phyloP scores from a whole-genome alignment of 2,888 invertebrate genomes.

The Mantis religiosa region DNA sequence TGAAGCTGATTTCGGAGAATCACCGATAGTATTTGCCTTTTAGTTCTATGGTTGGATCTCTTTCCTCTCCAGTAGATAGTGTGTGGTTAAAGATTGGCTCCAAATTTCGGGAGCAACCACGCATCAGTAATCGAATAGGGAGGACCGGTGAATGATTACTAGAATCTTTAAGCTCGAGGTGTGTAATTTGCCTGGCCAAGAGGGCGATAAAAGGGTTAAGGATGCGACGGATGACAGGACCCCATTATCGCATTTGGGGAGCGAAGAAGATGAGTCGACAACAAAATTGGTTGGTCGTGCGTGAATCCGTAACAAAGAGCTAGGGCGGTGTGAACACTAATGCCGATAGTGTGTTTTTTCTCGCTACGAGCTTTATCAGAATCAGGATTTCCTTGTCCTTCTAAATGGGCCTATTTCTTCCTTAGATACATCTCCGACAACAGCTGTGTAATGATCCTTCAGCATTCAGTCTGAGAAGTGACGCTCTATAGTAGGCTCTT shows the following conservation, averaged over 20 bases:
- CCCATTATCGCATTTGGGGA: neutral
- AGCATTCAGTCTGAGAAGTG: neutral
- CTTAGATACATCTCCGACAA: neutral
- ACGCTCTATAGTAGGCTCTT: neutral
- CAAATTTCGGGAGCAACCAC: neutral
- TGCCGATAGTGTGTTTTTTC: neutral
- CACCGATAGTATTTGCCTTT: no score
- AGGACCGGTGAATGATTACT: neutral
- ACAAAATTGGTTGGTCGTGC: neutral
- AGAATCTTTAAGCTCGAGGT: neutral
- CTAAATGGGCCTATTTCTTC: neutral
- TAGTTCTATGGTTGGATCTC: no score
- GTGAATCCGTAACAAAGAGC: neutral
- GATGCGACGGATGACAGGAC: neutral
- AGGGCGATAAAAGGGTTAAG: neutral
- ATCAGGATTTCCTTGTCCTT: neutral
- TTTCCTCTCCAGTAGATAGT: no score
- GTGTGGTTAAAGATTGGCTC: neutral
- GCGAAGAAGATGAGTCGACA: neutral
- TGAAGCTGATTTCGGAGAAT: no score
- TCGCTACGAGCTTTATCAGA: neutral
- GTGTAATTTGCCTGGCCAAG: neutral
- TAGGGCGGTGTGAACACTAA: neutral
- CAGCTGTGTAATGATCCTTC: neutral
- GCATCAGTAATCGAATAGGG: neutral